Evolutionary conservation across 2,888 invertebrate genomes (phyloP).

Genomic region (Monoplex corrugatus): DNA sequence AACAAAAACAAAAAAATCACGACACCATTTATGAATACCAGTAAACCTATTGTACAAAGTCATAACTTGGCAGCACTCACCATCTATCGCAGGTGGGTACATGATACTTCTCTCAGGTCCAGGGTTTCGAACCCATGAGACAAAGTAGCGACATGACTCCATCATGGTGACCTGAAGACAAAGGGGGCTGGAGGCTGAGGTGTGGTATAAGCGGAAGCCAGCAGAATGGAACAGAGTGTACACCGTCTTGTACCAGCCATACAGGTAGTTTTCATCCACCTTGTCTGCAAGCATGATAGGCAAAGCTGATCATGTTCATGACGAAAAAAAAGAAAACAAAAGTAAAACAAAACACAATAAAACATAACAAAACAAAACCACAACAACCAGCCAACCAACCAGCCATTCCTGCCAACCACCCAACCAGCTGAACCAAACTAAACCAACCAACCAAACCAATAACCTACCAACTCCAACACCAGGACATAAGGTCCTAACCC

Average conservation of each 20-base stretch:
- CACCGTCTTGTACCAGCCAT: slow-evolving; percentile 74
- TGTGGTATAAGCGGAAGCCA: slow-evolving; percentile 77
- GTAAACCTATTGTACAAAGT: not conserved
- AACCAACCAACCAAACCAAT: too few species aligned
- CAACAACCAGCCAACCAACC: too few species aligned
- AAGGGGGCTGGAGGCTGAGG: slow-evolving; percentile 72
- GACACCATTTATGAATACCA: not conserved
- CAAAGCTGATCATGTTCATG: too few species aligned
- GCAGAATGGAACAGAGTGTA: slow-evolving; percentile 75
- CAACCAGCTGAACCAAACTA: too few species aligned
- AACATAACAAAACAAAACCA: too few species aligned
- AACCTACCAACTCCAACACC: too few species aligned
- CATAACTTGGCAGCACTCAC: slow-evolving; percentile 60
- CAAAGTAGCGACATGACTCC: slow-evolving; percentile 78
- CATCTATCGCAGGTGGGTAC: slow-evolving; percentile 74
- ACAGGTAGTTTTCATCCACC: slow-evolving; percentile 72
- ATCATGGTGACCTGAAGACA: slow-evolving; percentile 80
- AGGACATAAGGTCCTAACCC: too few species aligned
- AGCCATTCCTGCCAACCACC: too few species aligned
- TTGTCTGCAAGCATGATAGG: slow-evolving; percentile 63
- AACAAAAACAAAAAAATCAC: not conserved
- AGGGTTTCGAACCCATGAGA: slow-evolving; percentile 75
- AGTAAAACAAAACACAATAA: too few species aligned
- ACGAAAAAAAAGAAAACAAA: too few species aligned
- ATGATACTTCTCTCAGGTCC: slow-evolving; percentile 72